Percentiles rank a stretch among this genome's conserved stretches.
phyloP scores from a whole-genome alignment of 2,113 vertebrate genomes.

The Sturnira hondurensis region DNA sequence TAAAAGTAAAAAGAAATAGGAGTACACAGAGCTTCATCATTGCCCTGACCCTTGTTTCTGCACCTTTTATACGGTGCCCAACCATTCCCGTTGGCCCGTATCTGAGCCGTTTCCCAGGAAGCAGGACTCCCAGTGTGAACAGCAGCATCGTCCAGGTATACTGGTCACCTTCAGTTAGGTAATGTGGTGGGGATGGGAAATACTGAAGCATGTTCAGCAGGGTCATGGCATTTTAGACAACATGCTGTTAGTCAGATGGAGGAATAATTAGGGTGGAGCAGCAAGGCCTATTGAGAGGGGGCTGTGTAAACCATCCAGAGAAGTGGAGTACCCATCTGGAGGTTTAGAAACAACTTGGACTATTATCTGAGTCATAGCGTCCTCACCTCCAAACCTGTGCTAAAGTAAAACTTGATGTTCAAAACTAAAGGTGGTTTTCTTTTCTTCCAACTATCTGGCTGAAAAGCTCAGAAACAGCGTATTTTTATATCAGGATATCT shows the following conservation, averaged over 20 bases:
- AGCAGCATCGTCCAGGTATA: background rate
- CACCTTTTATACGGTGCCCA: background rate
- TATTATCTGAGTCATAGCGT: background rate
- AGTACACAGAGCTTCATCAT: too few species aligned
- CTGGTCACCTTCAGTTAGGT: background rate
- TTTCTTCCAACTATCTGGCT: background rate
- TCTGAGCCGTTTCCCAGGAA: background rate
- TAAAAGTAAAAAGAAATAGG: background rate
- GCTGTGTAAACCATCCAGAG: background rate
- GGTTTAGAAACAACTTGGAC: background rate
- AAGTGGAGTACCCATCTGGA: background rate
- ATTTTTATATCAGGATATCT: background rate
- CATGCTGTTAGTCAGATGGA: background rate
- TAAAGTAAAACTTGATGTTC: background rate
- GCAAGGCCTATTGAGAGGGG: background rate
- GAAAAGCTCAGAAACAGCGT: background rate
- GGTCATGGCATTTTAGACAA: background rate
- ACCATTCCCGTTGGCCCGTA: background rate
- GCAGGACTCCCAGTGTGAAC: background rate
- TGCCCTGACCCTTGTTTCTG: background rate
- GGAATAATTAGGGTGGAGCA: accelerated
- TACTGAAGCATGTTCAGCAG: background rate
- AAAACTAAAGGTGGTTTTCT: background rate
- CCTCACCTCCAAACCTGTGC: background rate
- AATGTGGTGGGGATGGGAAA: accelerated